phyloP scores from a whole-genome alignment of 2,113 vertebrate genomes.

The Mionectes macconnelli region DNA sequence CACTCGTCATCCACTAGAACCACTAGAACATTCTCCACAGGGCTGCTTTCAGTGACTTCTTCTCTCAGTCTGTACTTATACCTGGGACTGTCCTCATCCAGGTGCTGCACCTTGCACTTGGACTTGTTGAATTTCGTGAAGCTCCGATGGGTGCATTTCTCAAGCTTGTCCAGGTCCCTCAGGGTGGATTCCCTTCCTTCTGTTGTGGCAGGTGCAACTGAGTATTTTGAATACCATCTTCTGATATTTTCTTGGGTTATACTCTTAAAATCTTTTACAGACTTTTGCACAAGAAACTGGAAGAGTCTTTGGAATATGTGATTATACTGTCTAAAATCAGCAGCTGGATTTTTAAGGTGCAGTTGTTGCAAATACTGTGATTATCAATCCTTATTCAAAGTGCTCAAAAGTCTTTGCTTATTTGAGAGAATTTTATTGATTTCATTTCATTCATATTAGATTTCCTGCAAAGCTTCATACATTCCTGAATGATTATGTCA shows the following conservation, averaged over 20 bases:
- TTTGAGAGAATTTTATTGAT: constrained; percentile 7
- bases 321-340: not conserved
- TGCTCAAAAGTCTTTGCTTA: not conserved
- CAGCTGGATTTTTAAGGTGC: not conserved
- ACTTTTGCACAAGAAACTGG: not conserved
- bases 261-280: not conserved
- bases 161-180: not conserved
- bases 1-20: not conserved
- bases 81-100: not conserved
- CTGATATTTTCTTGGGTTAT: not conserved
- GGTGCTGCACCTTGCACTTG: not conserved
- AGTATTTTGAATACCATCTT: not conserved
- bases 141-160: not conserved
- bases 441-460: not conserved
- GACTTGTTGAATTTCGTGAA: not conserved
- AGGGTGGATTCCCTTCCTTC: not conserved
- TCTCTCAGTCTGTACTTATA: accelerated
- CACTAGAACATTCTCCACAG: accelerated
- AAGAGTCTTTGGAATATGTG: not conserved
- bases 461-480: not conserved
- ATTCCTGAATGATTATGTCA: not conserved
- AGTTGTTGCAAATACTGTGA: not conserved
- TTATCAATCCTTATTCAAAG: not conserved
- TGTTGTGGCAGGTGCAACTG: not conserved
- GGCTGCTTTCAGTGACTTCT: not conserved